Conservation (phyloP, 2,888 invertebrate species). For the Rambutsinella grinnellia region DNA sequence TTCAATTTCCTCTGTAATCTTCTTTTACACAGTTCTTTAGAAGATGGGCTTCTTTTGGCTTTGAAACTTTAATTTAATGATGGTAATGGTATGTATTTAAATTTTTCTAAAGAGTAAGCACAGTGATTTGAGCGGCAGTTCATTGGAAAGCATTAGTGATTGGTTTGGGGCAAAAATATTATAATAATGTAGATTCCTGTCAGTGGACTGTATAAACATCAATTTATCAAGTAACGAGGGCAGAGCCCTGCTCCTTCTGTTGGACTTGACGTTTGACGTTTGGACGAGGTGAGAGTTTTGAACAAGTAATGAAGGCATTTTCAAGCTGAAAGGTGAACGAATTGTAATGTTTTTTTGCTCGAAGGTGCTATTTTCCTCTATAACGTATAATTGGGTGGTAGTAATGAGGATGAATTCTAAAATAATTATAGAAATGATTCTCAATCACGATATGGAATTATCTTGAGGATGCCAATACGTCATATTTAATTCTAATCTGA, state of each 20-base stretch:
- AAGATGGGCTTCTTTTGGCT: background rate
- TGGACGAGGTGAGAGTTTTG: too few species aligned
- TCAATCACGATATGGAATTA: background rate
- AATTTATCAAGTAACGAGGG: constrained; percentile 21
- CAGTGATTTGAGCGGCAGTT: too few species aligned
- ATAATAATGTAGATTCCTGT: constrained; percentile 22
- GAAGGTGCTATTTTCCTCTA: too few species aligned
- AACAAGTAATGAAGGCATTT: background rate
- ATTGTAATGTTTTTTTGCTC: too few species aligned
- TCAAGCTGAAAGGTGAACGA: background rate
- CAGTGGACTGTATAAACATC: constrained; percentile 39
- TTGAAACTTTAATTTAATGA: background rate
- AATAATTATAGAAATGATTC: too few species aligned
- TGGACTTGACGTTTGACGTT: too few species aligned
- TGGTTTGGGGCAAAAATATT: constrained; percentile 30
- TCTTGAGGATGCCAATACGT: background rate
- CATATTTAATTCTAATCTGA: background rate
- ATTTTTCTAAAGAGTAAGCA: background rate
- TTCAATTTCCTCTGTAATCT: background rate
- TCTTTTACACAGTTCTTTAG: background rate
- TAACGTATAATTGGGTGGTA: background rate
- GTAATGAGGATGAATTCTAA: background rate
- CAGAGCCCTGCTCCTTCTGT: too few species aligned
- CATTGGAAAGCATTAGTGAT: background rate
- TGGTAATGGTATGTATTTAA: background rate